A percentile compares a stretch with the other conserved stretches of the same genome.
These are phyloP conservation scores for Lithophane ornitopus DNA, from an alignment of 2,888 invertebrate genomes.

Conservation along the genomic window DNA sequence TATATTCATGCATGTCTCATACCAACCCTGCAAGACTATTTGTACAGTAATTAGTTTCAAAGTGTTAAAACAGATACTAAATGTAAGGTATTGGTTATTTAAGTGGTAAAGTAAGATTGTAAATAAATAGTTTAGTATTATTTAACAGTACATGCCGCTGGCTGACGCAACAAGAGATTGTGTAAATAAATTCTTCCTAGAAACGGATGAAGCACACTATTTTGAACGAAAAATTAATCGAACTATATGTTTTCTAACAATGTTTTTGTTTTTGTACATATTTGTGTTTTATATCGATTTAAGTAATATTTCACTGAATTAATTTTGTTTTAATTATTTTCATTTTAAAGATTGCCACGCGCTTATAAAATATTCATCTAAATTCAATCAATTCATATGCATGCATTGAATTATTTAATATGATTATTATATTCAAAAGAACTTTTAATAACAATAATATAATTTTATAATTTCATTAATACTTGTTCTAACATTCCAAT, in stretches of 20 bases:
- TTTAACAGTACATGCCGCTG: conserved; percentile 50
- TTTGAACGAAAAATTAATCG: neutral
- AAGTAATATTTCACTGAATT: neutral
- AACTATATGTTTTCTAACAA: neutral
- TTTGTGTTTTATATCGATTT: neutral
- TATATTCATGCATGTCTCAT: conserved; percentile 17
- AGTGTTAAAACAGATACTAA: conserved; percentile 49
- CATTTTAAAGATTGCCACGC: neutral
- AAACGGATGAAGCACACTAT: conserved; percentile 24
- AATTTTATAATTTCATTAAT: neutral
- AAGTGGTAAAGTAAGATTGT: conserved; percentile 62
- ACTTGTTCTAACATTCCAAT: too few species aligned
- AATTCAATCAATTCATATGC: neutral
- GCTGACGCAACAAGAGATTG: conserved; percentile 46
- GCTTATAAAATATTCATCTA: neutral
- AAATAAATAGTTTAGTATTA: conserved; percentile 61
- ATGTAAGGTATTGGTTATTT: conserved; percentile 67
- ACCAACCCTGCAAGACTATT: conserved; percentile 37
- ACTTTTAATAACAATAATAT: neutral
- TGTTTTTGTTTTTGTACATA: neutral
- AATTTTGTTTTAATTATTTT: neutral
- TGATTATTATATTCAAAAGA: neutral
- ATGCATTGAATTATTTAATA: neutral
- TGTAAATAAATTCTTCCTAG: conserved; percentile 25
- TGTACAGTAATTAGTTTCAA: conserved; percentile 42